phyloP scores from a whole-genome alignment of 2,797 vertebrate species.

The Sarcophilus harrisii region DNA sequence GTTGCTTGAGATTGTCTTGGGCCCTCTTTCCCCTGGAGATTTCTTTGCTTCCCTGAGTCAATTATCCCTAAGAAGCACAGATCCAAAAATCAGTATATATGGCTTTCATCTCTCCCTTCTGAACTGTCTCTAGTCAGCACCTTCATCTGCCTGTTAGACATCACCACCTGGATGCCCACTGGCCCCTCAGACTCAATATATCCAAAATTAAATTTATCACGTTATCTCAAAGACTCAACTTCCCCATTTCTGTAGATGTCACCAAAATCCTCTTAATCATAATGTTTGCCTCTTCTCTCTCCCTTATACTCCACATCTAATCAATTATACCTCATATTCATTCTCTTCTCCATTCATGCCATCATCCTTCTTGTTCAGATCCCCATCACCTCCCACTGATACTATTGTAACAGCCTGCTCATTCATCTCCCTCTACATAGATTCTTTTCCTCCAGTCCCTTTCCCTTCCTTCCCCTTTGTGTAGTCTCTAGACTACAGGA shows the following conservation, averaged over 20 bases:
- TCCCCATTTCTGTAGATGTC: background rate
- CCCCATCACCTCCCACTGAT: background rate
- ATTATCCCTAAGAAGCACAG: background rate
- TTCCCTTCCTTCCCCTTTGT: background rate
- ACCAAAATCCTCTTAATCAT: background rate
- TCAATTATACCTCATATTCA: background rate
- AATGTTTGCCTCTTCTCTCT: background rate
- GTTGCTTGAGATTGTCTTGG: background rate
- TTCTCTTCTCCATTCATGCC: background rate
- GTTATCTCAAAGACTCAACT: background rate
- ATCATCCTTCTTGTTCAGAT: background rate
- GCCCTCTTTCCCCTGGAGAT: background rate
- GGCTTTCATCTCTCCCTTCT: background rate
- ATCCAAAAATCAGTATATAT: background rate
- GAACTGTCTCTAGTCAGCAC: background rate
- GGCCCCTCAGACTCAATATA: background rate
- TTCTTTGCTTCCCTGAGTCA: background rate
- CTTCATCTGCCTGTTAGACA: background rate
- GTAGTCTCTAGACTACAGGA: background rate
- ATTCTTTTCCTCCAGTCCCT: too few species aligned
- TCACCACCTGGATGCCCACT: background rate
- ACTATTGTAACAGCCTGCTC: background rate
- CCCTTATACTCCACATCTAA: background rate
- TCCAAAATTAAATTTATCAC: background rate
- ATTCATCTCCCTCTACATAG: background rate